Conservation (phyloP, 2,113 vertebrate species). For the Zosterops japonicus region DNA sequence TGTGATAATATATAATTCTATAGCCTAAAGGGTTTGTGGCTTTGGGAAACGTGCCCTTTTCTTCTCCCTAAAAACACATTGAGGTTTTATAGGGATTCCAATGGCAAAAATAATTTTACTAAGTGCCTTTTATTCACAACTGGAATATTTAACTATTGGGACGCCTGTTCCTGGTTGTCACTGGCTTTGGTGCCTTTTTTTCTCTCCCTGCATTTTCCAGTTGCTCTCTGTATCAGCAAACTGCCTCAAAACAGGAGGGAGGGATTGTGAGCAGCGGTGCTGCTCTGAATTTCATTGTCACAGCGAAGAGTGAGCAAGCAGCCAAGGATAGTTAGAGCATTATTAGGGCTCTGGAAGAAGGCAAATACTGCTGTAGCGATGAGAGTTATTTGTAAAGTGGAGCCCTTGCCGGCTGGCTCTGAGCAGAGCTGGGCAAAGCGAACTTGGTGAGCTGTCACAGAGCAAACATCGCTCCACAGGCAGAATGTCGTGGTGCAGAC, state of each 20-base stretch:
- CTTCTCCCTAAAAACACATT: neutral
- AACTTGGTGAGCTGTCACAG: neutral
- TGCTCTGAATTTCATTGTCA: constrained; percentile 18
- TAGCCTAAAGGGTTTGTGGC: neutral
- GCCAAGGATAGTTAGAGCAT: neutral
- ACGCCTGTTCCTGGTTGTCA: neutral
- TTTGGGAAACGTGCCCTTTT: constrained; percentile 26
- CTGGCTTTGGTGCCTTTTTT: neutral
- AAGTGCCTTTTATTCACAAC: neutral
- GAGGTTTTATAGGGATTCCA: constrained; percentile 5
- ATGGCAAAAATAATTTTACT: constrained; percentile 47
- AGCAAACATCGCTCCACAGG: neutral
- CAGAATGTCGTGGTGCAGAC: neutral
- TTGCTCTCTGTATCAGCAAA: constrained; percentile 18
- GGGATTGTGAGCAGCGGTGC: constrained; percentile 5
- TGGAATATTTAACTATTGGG: neutral
- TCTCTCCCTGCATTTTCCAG: neutral
- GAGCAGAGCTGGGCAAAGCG: neutral
- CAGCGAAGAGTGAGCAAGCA: neutral
- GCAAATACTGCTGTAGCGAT: neutral
- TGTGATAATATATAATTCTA: neutral
- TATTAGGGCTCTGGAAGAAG: neutral
- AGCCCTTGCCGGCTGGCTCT: constrained; percentile 1
- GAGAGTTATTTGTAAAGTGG: constrained; percentile 17
- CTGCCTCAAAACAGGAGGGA: constrained; percentile 13